Evolutionary conservation across 1,140 invertebrate genomes (phyloP).

Genomic region (Ridgeia piscesae): DNA sequence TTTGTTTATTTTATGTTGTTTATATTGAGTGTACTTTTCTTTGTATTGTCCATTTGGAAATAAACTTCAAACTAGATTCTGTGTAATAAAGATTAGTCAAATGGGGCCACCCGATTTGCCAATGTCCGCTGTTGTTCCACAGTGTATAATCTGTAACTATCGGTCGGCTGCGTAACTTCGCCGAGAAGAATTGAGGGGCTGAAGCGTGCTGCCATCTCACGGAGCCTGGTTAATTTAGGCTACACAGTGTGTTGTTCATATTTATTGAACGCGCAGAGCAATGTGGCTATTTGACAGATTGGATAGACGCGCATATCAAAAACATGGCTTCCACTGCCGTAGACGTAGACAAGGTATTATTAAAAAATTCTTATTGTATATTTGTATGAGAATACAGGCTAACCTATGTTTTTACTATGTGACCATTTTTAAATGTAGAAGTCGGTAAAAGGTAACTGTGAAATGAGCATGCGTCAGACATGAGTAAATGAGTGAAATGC

Average conservation of each 20-base stretch:
- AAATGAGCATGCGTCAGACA: not conserved
- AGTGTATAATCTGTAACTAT: too few species aligned
- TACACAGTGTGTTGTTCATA: too few species aligned
- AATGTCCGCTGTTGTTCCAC: not conserved
- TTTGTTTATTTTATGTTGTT: too few species aligned
- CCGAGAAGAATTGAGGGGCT: too few species aligned
- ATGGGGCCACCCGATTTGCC: not conserved
- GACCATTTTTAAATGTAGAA: not conserved
- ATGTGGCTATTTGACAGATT: not conserved
- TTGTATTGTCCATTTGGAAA: too few species aligned
- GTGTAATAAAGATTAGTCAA: not conserved
- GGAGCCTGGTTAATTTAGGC: too few species aligned
- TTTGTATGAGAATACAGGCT: not conserved
- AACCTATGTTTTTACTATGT: not conserved
- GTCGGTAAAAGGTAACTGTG: not conserved
- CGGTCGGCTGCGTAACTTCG: too few species aligned
- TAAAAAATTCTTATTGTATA: not conserved
- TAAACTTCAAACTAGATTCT: too few species aligned
- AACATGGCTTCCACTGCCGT: not conserved
- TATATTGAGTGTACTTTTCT: too few species aligned
- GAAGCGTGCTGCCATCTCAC: too few species aligned
- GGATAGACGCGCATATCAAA: not conserved
- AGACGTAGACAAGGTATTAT: not conserved
- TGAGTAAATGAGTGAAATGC: too few species aligned
- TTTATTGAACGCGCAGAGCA: not conserved